phyloP scores from a whole-genome alignment of 2,888 invertebrate species.

The Drosophila flavopinicola region DNA sequence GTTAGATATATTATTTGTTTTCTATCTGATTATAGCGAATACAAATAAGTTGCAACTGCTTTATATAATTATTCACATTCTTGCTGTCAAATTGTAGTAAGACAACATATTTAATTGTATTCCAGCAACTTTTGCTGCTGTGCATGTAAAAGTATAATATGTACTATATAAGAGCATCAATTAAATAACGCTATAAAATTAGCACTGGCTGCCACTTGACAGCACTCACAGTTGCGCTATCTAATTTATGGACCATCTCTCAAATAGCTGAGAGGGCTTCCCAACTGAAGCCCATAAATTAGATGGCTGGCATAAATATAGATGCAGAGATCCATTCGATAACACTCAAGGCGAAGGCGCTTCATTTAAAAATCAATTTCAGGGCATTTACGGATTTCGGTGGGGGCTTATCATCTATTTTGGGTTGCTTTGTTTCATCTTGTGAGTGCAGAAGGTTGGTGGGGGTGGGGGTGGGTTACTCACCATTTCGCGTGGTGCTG shows the following conservation, averaged over 20 bases:
- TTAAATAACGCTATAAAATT: constrained; percentile 37
- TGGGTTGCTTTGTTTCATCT: neutral
- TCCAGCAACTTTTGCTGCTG: too few species aligned
- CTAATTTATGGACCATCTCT: constrained; percentile 50
- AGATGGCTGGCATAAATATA: constrained; percentile 9
- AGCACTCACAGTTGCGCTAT: constrained; percentile 23
- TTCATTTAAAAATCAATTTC: constrained; percentile 67
- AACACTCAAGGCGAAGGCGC: constrained; percentile 22
- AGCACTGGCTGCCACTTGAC: constrained; percentile 26
- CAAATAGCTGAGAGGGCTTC: constrained; percentile 7
- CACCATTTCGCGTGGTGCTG: constrained; percentile 73
- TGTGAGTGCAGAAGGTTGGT: too few species aligned
- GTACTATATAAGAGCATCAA: constrained; percentile 25
- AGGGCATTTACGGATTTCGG: constrained; percentile 36
- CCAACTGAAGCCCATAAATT: constrained; percentile 18
- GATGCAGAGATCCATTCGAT: constrained; percentile 15
- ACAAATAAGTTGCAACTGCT: too few species aligned
- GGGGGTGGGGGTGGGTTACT: too few species aligned
- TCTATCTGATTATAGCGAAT: too few species aligned
- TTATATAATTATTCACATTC: too few species aligned
- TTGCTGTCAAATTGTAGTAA: too few species aligned
- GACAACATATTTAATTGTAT: too few species aligned
- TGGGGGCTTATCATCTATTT: constrained; percentile 39
- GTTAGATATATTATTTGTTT: too few species aligned
- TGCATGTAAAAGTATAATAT: too few species aligned